These are phyloP conservation scores for Raja brachyura DNA, from an alignment of 2,113 vertebrate species.

Conservation along the genomic window DNA sequence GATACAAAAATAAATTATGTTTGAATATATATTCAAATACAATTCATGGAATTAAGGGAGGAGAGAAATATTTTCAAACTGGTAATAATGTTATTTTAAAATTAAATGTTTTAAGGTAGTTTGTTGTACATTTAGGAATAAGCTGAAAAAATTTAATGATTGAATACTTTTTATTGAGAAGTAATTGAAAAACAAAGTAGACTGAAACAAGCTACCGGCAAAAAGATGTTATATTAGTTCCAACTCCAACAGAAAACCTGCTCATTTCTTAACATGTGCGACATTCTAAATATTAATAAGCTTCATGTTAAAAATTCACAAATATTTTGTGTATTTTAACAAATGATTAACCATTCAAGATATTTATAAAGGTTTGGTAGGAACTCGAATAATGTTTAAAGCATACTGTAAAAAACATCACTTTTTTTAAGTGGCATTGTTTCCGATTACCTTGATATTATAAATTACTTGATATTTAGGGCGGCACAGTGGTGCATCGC, in stretches of 20 bases:
- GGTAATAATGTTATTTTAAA: background rate
- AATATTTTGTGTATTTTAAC: background rate
- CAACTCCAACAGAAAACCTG: background rate
- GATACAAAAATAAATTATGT: no score
- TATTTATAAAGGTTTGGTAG: background rate
- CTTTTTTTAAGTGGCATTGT: background rate
- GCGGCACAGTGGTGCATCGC: no score
- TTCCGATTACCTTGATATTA: no score
- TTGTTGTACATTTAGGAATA: background rate
- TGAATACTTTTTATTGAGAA: background rate
- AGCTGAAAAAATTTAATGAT: no score
- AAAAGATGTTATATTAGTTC: background rate
- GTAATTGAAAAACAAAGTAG: background rate
- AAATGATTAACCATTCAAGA: background rate
- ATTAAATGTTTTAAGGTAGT: background rate
- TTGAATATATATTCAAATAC: background rate
- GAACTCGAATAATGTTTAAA: background rate
- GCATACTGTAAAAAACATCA: background rate
- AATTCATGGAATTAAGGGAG: background rate
- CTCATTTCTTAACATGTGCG: background rate
- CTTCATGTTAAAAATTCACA: background rate
- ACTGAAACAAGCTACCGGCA: background rate
- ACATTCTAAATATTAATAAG: background rate
- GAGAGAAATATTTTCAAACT: no score
- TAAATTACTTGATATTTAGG: no score